These are phyloP conservation scores for Tromatobia lineatoria DNA, from an alignment of 2,888 invertebrate genomes.

Conservation along the genomic window DNA sequence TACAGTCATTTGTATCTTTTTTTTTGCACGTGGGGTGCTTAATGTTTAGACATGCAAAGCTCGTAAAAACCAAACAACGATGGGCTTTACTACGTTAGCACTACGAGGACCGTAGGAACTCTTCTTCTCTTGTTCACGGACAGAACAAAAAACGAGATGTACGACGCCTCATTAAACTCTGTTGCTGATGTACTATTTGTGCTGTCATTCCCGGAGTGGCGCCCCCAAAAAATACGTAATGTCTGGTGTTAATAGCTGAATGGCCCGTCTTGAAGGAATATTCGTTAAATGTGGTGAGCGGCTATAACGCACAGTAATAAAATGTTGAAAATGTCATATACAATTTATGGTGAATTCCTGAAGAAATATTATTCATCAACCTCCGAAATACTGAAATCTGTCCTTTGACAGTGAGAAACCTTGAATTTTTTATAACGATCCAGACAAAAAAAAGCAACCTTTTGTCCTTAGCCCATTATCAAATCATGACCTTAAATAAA, in stretches of 20 bases:
- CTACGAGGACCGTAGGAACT: slow-evolving; percentile 12
- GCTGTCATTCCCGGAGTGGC: neutral
- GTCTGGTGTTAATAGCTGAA: neutral
- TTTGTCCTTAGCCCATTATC: too few relatives aligned
- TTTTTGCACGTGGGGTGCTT: neutral
- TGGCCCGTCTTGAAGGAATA: neutral
- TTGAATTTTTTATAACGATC: too few relatives aligned
- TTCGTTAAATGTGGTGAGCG: neutral
- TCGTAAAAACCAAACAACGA: slow-evolving; percentile 30
- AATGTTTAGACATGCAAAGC: slow-evolving; percentile 32
- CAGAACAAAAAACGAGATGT: slow-evolving; percentile 19
- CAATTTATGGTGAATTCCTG: neutral
- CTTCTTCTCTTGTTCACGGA: slow-evolving; percentile 10
- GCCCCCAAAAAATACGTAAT: neutral
- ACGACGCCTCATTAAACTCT: slow-evolving; percentile 40
- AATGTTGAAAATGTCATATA: neutral
- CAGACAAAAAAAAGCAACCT: too few relatives aligned
- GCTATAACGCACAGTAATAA: neutral
- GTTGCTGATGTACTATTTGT: slow-evolving; percentile 36
- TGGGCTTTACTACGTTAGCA: slow-evolving; percentile 27
- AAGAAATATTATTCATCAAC: neutral
- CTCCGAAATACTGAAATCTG: too few relatives aligned
- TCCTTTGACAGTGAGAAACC: too few relatives aligned
- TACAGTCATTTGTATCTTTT: neutral
- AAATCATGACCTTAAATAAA: too few relatives aligned